Conservation (phyloP, 2,797 vertebrate genomes). For the Notamacropus eugenii region DNA sequence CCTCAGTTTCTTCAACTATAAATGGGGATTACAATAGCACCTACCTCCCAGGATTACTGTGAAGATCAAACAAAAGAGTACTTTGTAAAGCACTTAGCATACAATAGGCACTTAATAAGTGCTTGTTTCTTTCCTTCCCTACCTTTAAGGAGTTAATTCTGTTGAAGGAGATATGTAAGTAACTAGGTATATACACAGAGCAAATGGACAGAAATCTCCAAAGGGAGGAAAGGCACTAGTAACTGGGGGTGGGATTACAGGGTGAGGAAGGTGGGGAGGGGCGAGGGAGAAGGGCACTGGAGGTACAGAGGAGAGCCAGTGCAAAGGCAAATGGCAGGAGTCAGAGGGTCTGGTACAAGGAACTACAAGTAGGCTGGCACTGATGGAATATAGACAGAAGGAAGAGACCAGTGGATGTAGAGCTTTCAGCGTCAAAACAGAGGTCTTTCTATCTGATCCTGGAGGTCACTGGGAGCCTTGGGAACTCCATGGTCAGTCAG, state of each 20-base stretch:
- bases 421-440: no score
- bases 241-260: background rate
- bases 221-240: background rate
- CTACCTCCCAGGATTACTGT: background rate
- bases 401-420: conserved; percentile 31
- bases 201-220: background rate
- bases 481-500: background rate
- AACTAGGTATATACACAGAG: background rate
- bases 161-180: background rate
- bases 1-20: background rate
- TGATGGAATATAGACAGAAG: background rate
- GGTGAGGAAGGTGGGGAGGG: background rate
- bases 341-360: no score
- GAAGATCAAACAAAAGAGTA: background rate
- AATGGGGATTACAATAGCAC: background rate
- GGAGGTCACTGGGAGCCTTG: background rate
- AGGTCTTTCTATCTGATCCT: background rate
- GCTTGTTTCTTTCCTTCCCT: background rate
- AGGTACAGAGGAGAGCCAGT: background rate
- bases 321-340: background rate
- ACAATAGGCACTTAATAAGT: background rate
- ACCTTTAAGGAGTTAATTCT: background rate
- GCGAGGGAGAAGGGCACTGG: background rate
- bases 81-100: background rate
- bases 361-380: background rate